phyloP scores from a whole-genome alignment of 2,113 vertebrate genomes.

The Herpetotheres cachinnans region DNA sequence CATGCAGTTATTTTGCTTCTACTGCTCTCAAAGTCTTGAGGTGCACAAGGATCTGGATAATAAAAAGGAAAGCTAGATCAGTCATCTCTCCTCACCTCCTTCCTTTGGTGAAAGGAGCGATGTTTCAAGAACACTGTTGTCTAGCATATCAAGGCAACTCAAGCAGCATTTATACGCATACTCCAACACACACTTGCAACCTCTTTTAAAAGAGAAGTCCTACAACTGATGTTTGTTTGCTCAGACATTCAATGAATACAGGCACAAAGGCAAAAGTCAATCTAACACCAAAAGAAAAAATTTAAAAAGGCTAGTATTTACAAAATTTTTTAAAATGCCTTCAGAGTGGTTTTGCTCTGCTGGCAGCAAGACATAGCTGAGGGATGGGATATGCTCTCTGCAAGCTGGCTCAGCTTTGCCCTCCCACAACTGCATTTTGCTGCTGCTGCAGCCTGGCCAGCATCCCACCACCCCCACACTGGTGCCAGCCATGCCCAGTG shows the following conservation, averaged over 20 bases:
- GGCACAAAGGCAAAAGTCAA: neutral
- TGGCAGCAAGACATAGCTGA: neutral
- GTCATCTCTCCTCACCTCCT: neutral
- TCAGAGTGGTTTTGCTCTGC: neutral
- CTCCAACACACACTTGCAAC: neutral
- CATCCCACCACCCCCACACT: rapidly evolving
- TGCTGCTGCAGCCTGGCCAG: neutral
- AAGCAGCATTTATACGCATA: rapidly evolving
- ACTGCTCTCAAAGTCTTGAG: neutral
- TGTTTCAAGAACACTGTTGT: neutral
- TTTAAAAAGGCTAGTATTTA: neutral
- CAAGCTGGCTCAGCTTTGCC: neutral
- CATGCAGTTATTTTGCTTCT: neutral
- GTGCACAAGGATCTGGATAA: neutral
- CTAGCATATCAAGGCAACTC: neutral
- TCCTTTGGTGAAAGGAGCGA: neutral
- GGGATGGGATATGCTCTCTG: neutral
- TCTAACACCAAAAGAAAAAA: neutral
- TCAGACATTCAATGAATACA: neutral
- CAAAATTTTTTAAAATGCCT: neutral
- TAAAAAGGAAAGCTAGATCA: neutral
- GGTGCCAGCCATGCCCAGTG: neutral
- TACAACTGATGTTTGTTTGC: neutral
- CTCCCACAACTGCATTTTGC: neutral
- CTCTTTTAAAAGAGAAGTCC: neutral